Evolutionary conservation across 2,113 vertebrate species (phyloP), one percentile per base, ranked within the genome.

Genomic region (Hoplias malabaricus): DNA sequence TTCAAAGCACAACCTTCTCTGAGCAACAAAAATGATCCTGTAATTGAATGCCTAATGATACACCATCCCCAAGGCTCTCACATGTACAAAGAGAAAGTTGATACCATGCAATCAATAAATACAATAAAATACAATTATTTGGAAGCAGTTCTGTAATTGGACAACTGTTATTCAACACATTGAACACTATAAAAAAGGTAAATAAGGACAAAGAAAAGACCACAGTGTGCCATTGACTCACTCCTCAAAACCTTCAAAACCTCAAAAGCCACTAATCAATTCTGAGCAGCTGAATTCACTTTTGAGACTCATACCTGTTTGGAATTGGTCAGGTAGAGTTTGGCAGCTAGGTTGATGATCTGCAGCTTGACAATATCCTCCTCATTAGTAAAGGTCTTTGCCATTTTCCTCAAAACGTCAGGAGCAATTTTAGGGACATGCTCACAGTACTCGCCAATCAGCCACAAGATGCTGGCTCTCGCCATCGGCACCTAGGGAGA

Each of bases 301-400:
- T 13, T 25, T 29, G 9, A 50, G 0, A 1, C 7, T 2, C 61
- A 63, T n/a, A 83, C 91, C 89, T 93, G 92, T 84, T 92, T 93
- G 19, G 95, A 98, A 91, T 99, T 99, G 76, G 98, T 99, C 83
- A 99, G 92, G 85, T 98, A 99, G 11, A 99, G 95, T 86, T 99
- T 99, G 74, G 98, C 98, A 0, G 98, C 97, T 84, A 99, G 83
- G 84, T 99, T 99, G 86, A 99, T 95, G 82, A 97, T 94, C 75
- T 99, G 98, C 11, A 99, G 88, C 87, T 99, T 99, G 80, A 99
- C 97, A 0, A 99, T 99, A 84, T 99, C 98, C 70, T 99, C 97
- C 80, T 99, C 98, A 0, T 93, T 95, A 13, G 95, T 99, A 87
- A 99, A 99, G 19, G 96, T 96, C 90, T 98, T 98, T 81, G 98